phyloP scores from a whole-genome alignment of 2,113 vertebrate genomes.

The Tympanuchus pallidicinctus region DNA sequence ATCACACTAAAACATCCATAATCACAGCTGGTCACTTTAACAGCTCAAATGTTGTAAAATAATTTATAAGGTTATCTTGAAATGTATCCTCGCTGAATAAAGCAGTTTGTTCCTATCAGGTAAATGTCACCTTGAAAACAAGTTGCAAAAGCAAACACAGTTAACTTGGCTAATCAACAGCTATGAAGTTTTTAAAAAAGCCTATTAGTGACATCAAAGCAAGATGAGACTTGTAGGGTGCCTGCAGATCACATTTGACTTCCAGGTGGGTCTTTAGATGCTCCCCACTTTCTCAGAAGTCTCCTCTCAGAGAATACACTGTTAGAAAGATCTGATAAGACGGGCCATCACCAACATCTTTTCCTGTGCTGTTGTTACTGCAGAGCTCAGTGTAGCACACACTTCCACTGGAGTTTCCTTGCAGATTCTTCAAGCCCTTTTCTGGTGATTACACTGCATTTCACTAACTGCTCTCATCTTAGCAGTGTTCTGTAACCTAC shows the following conservation, averaged over 20 bases:
- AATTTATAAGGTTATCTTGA: neutral
- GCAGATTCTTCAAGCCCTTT: neutral
- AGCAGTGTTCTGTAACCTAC: neutral
- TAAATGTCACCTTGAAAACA: conserved; percentile 32
- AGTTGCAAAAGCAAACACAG: neutral
- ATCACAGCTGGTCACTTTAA: neutral
- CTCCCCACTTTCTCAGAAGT: neutral
- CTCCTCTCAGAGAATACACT: neutral
- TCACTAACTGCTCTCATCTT: neutral
- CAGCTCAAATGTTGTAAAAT: neutral
- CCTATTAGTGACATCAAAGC: neutral
- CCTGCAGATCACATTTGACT: neutral
- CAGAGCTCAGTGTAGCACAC: neutral
- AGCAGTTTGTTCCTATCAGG: neutral
- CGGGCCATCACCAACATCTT: neutral
- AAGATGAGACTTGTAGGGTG: neutral
- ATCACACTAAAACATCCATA: neutral
- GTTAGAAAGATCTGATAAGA: neutral
- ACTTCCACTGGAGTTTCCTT: neutral
- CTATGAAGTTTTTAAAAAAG: neutral
- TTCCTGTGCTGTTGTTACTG: neutral
- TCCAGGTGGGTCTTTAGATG: neutral
- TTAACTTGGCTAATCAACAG: neutral
- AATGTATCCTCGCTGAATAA: neutral
- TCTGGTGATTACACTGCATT: neutral